These are phyloP conservation scores for Vanacampus margaritifer DNA, from an alignment of 2,113 vertebrate genomes.

Conservation along the genomic window DNA sequence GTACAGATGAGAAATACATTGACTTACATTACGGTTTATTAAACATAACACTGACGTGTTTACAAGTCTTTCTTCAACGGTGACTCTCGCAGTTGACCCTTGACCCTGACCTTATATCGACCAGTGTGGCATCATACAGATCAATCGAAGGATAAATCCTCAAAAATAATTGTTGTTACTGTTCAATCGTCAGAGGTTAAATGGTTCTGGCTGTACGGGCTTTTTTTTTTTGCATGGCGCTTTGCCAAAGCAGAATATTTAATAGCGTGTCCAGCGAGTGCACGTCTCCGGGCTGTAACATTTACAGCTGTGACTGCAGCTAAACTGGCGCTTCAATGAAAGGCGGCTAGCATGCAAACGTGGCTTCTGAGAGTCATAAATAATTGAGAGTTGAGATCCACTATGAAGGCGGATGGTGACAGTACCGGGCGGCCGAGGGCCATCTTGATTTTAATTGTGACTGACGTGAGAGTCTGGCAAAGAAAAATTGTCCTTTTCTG, in stretches of 20 bases:
- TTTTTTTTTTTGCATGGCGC: not conserved
- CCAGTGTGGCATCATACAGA: not conserved
- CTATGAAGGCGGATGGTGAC: not conserved
- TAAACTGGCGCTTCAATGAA: not conserved
- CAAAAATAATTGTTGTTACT: not conserved
- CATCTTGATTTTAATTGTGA: constrained; percentile 6
- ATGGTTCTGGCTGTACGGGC: not conserved
- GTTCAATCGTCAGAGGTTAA: not conserved
- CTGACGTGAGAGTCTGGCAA: not conserved
- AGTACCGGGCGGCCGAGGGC: not conserved
- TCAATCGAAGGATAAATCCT: not conserved
- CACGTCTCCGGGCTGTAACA: not conserved
- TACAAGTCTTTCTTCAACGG: too few relatives aligned
- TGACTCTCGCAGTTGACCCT: too few relatives aligned
- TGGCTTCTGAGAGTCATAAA: not conserved
- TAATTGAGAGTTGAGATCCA: not conserved
- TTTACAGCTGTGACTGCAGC: constrained; percentile 5
- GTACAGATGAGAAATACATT: too few relatives aligned
- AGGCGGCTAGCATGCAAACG: constrained; percentile 1
- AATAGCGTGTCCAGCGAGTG: not conserved
- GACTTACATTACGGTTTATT: too few relatives aligned
- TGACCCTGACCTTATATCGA: too few relatives aligned
- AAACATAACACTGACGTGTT: too few relatives aligned
- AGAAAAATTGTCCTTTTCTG: not conserved
- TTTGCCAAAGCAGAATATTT: not conserved